A percentile compares a stretch with the other conserved stretches of the same genome.
Conservation (phyloP, 1,140 invertebrate species). For the Brachionus calyciflorus region DNA sequence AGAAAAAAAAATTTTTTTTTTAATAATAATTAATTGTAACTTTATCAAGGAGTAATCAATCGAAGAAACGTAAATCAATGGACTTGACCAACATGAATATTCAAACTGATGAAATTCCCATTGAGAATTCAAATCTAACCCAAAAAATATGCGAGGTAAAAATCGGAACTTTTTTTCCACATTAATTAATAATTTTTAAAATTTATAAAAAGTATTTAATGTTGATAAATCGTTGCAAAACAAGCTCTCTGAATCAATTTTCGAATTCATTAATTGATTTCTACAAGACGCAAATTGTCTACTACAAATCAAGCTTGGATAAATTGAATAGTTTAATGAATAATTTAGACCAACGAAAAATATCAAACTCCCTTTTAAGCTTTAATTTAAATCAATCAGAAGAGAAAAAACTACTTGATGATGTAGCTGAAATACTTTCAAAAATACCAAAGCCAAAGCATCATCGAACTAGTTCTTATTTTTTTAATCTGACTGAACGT, state of each 20-base stretch:
- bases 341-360: constrained; percentile 3
- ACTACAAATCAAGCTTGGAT: background rate
- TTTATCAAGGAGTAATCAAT: background rate
- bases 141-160: background rate
- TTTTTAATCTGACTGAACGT: background rate
- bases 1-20: background rate
- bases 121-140: constrained; percentile 14
- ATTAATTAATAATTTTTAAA: background rate
- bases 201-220: background rate
- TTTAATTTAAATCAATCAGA: constrained; percentile 22
- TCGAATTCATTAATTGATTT: background rate
- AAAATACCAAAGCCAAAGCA: background rate
- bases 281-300: constrained; percentile 8
- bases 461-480: background rate
- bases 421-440: background rate
- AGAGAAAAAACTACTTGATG: background rate
- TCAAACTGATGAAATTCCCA: background rate
- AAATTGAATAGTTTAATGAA: background rate
- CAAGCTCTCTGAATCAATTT: background rate
- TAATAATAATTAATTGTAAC: background rate
- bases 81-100: background rate
- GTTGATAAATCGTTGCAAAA: background rate
- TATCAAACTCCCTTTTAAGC: background rate
- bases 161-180: background rate
- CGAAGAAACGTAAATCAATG: background rate